These are phyloP conservation scores for Myzus persicae DNA, from an alignment of 1,140 invertebrate species.

Conservation along the genomic window DNA sequence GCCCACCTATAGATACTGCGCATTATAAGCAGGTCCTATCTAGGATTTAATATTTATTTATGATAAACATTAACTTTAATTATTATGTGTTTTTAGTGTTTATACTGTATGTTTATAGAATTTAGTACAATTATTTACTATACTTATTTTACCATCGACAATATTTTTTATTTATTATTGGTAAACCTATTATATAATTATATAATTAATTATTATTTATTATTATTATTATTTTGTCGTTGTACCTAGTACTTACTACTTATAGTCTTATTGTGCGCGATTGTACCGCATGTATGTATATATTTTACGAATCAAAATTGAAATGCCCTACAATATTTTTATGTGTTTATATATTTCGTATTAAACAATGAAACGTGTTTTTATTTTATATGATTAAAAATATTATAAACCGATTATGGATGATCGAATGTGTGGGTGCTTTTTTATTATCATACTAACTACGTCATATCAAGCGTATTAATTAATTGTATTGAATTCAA, in stretches of 20 bases:
- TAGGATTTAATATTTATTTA: not conserved
- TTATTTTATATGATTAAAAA: conserved; percentile 1
- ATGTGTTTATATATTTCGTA: not conserved
- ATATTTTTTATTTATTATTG: not conserved
- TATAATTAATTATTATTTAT: not conserved
- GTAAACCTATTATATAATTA: no score
- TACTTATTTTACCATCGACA: not conserved
- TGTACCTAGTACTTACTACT: not conserved
- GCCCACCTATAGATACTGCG: not conserved
- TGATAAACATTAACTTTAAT: not conserved
- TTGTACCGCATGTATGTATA: not conserved
- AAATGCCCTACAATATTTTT: not conserved
- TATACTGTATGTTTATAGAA: not conserved
- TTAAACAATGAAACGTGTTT: no score
- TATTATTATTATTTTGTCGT: not conserved
- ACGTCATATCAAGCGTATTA: not conserved
- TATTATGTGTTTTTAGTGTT: not conserved
- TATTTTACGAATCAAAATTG: conserved; percentile 45
- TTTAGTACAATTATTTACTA: not conserved
- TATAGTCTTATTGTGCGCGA: not conserved
- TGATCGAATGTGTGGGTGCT: not conserved
- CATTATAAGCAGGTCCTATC: not conserved
- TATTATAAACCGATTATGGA: not conserved
- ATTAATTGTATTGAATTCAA: not conserved
- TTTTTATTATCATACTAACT: not conserved